Percentiles rank a stretch among this genome's conserved stretches.
Conservation (phyloP, 2,888 invertebrate species). For the Plebejus argus region DNA sequence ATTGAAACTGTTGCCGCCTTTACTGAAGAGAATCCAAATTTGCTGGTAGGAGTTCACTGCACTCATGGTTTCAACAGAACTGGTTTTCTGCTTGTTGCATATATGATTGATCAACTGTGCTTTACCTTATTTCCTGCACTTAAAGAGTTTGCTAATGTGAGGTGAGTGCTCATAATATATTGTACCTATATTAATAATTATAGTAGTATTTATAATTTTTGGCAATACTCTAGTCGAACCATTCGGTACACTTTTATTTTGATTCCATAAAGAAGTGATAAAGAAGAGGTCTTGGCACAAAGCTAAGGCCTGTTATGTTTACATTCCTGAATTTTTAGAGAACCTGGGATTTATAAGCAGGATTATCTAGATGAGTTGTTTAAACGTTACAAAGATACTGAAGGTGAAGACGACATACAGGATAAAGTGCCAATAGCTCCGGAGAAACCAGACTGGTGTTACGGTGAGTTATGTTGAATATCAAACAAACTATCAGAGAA, state of each 20-base stretch:
- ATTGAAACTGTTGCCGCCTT: slow-evolving; percentile 90
- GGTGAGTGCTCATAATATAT: slow-evolving; percentile 61
- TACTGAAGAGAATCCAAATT: slow-evolving; percentile 88
- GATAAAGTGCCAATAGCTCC: slow-evolving; percentile 88
- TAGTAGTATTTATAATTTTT: background rate
- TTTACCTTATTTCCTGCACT: slow-evolving; percentile 93
- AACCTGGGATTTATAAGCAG: slow-evolving; percentile 98
- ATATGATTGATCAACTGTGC: slow-evolving; percentile 91
- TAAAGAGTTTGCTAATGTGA: slow-evolving; percentile 85
- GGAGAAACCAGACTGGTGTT: slow-evolving; percentile 92
- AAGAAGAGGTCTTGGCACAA: too few relatives aligned
- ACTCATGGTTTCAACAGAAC: slow-evolving; percentile 99
- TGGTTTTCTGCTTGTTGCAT: slow-evolving; percentile 96
- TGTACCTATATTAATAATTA: background rate
- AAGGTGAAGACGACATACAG: slow-evolving; percentile 84
- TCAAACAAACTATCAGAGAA: slow-evolving; percentile 28
- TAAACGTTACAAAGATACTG: slow-evolving; percentile 84
- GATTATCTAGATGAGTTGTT: slow-evolving; percentile 96
- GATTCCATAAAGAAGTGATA: too few relatives aligned
- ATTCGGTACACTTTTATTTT: too few relatives aligned
- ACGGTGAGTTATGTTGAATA: slow-evolving; percentile 74
- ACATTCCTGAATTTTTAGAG: slow-evolving; percentile 68
- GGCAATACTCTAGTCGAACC: background rate
- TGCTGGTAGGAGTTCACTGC: slow-evolving; percentile 93
- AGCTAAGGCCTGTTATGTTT: background rate